phyloP scores from a whole-genome alignment of 2,888 invertebrate genomes.

The Drosophila antonietae region DNA sequence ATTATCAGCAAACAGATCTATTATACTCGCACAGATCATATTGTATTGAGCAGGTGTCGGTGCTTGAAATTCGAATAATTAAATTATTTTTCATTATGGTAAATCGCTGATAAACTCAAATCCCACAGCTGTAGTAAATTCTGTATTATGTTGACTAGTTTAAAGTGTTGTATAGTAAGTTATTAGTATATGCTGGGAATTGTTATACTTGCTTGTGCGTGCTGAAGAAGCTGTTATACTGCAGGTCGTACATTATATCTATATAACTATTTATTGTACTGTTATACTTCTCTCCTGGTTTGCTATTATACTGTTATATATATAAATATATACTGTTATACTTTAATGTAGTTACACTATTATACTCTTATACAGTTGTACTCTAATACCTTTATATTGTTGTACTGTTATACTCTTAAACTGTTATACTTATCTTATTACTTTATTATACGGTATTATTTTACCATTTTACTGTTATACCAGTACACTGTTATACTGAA shows the following conservation, averaged over 20 bases:
- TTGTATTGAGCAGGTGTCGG: background rate
- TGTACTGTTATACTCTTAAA: background rate
- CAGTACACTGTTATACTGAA: background rate
- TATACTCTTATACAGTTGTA: too few species aligned
- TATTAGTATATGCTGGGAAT: background rate
- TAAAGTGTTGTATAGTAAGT: too few species aligned
- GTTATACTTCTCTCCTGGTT: background rate
- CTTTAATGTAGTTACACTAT: background rate
- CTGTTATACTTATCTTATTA: background rate
- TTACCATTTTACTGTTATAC: background rate
- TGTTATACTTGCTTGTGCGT: background rate
- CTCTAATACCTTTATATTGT: background rate
- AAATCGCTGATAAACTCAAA: conserved; percentile 1
- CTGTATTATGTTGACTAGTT: background rate
- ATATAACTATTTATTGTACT: background rate
- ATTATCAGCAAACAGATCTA: conserved; percentile 9
- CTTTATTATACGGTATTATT: too few species aligned
- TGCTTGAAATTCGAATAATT: background rate
- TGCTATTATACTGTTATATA: too few species aligned
- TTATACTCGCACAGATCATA: conserved; percentile 7
- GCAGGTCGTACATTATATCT: background rate
- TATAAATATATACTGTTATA: background rate
- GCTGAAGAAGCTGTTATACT: background rate
- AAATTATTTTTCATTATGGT: conserved; percentile 1
- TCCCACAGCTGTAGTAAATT: background rate